Percentiles rank a stretch among this genome's conserved stretches.
Evolutionary conservation across 1,140 invertebrate species (phyloP).

Genomic region (Sipha flava): DNA sequence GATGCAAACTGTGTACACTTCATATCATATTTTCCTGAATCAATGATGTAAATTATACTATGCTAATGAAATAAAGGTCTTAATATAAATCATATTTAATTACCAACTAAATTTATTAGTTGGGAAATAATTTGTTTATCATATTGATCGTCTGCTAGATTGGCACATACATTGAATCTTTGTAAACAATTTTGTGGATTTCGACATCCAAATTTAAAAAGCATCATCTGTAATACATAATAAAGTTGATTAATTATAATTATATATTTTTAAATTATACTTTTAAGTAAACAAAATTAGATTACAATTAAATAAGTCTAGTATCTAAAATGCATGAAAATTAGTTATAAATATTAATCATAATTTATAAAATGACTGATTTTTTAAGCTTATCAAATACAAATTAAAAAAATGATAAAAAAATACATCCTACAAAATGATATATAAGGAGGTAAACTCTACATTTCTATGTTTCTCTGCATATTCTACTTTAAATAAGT

Average conservation of each 20-base stretch:
- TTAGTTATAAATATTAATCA: too few relatives aligned
- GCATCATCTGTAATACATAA: conserved; percentile 1
- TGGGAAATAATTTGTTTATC: conserved; percentile 20
- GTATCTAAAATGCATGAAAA: too few relatives aligned
- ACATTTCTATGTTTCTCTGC: too few relatives aligned
- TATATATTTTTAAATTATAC: not conserved
- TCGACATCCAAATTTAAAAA: conserved; percentile 17
- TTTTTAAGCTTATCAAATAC: too few relatives aligned
- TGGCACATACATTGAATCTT: conserved; percentile 3
- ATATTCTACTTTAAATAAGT: too few relatives aligned
- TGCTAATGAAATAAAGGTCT: not conserved
- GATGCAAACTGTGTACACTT: not conserved
- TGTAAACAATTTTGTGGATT: conserved; percentile 14
- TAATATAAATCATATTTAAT: not conserved
- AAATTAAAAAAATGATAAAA: too few relatives aligned
- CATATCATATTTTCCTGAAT: not conserved
- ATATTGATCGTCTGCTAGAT: conserved; percentile 13
- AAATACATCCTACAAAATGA: too few relatives aligned
- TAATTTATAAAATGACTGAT: too few relatives aligned
- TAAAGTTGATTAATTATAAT: not conserved
- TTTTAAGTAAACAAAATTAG: not conserved
- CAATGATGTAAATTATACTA: not conserved
- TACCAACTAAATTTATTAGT: conserved; percentile 10
- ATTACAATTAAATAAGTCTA: too few relatives aligned
- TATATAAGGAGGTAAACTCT: too few relatives aligned